Conservation (phyloP, 2,888 invertebrate genomes). For the Pandemis heparana region DNA sequence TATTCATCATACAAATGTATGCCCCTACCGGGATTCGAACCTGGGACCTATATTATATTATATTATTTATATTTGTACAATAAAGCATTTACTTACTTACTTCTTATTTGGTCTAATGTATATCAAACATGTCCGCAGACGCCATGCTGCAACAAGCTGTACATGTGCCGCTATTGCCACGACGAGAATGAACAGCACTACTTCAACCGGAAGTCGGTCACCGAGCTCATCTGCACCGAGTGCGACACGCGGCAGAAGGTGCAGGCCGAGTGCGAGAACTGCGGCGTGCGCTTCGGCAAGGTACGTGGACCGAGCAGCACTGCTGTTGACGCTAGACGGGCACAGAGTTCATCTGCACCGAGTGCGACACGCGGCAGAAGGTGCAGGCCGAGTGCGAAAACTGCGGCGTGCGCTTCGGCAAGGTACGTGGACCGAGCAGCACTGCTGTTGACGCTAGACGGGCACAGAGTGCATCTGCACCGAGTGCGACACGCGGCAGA, state of each 20-base stretch:
- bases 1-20: too few relatives aligned
- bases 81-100: too few relatives aligned
- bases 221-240: conserved; percentile 92
- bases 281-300: conserved; percentile 92
- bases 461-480: conserved; percentile 94
- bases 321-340: conserved; percentile 94
- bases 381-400: conserved; percentile 92
- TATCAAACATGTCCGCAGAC: conserved; percentile 87
- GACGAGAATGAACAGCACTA: conserved; percentile 94
- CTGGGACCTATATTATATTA: too few relatives aligned
- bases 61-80: too few relatives aligned
- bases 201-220: conserved; percentile 93
- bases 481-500: conserved; percentile 92
- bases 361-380: conserved; percentile 92
- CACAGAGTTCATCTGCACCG: conserved; percentile 92
- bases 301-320: conserved; percentile 74
- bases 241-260: conserved; percentile 93
- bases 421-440: conserved; percentile 82
- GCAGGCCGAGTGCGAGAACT: conserved; percentile 91
- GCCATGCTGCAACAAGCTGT: conserved; percentile 95
- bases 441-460: too few relatives aligned
- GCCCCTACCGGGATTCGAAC: too few relatives aligned
- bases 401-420: conserved; percentile 92
- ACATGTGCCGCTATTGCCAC: conserved; percentile 95
- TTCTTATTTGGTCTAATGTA: background rate